Conservation (phyloP, 2,888 invertebrate genomes). For the Salpingus planirostris region DNA sequence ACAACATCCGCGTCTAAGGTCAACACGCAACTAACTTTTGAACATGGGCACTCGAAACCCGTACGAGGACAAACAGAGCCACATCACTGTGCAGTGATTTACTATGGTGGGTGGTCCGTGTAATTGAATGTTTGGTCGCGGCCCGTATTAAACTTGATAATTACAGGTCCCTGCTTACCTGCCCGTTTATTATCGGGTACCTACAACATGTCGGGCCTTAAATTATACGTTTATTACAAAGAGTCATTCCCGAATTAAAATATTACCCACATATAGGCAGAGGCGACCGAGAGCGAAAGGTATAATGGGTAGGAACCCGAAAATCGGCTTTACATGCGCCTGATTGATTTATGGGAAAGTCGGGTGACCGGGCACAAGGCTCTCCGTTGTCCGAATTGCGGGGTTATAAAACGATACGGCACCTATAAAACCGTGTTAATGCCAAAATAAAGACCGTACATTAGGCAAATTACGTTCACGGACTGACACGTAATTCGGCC, state of each 20-base stretch:
- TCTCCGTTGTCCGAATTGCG: too few relatives aligned
- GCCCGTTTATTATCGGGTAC: constrained; percentile 31
- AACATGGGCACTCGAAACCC: constrained; percentile 5
- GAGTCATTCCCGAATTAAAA: constrained; percentile 27
- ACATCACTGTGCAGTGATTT: constrained; percentile 30
- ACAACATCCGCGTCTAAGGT: background rate
- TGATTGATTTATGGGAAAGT: constrained; percentile 15
- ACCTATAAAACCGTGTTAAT: constrained; percentile 14
- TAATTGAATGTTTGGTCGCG: constrained; percentile 38
- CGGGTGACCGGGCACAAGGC: constrained; percentile 3
- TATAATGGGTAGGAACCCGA: constrained; percentile 6
- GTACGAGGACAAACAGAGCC: constrained; percentile 9
- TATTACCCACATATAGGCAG: constrained; percentile 20
- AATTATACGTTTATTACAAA: constrained; percentile 29
- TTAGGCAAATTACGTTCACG: constrained; percentile 10
- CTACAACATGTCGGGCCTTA: constrained; percentile 27
- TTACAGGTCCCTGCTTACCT: constrained; percentile 35
- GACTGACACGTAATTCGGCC: too few relatives aligned
- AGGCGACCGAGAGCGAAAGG: constrained; percentile 8
- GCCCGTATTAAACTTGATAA: constrained; percentile 35
- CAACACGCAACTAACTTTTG: constrained; percentile 1
- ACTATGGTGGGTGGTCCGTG: constrained; percentile 38
- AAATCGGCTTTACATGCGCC: constrained; percentile 2
- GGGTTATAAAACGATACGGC: constrained; percentile 14
- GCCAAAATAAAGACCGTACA: constrained; percentile 10